Conservation (phyloP, 2,888 invertebrate genomes). For the Thyatira batis region DNA sequence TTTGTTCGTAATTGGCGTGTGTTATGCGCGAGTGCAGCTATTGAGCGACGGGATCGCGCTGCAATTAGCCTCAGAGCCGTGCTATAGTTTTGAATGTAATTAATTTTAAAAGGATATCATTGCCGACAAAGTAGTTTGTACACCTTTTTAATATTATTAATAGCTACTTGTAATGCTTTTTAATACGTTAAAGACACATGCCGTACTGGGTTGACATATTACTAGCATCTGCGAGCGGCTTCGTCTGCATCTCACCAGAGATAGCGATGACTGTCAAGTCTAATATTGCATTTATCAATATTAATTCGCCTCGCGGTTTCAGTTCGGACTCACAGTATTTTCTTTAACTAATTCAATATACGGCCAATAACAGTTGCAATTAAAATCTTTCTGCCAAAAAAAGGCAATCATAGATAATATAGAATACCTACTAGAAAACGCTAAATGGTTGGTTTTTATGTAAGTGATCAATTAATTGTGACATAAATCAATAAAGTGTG, state of each 20-base stretch:
- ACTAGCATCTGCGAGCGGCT: not conserved
- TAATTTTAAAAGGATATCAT: not conserved
- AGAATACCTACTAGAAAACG: too few relatives aligned
- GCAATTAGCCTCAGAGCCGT: not conserved
- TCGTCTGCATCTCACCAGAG: not conserved
- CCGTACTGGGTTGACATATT: not conserved
- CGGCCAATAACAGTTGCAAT: too few relatives aligned
- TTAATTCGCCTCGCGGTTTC: too few relatives aligned
- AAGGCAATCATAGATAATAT: too few relatives aligned
- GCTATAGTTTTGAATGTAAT: not conserved
- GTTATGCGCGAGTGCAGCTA: constrained; percentile 40
- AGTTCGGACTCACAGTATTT: too few relatives aligned
- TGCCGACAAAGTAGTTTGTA: constrained; percentile 1
- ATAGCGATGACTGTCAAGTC: not conserved
- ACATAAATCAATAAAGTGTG: not conserved
- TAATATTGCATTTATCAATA: not conserved
- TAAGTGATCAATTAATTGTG: not conserved
- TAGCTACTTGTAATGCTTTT: not conserved
- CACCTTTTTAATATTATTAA: constrained; percentile 1
- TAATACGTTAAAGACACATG: not conserved
- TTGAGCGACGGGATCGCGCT: constrained; percentile 26
- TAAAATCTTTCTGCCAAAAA: too few relatives aligned
- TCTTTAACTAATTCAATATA: too few relatives aligned
- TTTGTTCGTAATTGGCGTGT: constrained; percentile 58
- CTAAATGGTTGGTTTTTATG: too few relatives aligned